Evolutionary conservation across 2,113 vertebrate species (phyloP).

Genomic region (Corythornis vintsioides): DNA sequence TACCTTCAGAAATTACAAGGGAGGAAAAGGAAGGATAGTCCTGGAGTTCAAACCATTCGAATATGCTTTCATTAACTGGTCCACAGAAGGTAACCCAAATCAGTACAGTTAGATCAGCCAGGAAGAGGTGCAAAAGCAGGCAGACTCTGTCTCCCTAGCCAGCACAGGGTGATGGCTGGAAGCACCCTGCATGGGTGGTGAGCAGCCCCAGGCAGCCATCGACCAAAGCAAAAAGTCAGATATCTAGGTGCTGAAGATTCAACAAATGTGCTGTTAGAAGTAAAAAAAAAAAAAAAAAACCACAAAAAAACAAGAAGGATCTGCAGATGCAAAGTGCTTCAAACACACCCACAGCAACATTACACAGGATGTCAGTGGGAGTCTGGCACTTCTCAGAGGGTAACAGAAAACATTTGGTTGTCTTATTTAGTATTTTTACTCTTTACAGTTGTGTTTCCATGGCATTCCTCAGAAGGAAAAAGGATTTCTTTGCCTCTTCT

Average conservation of each 20-base stretch:
- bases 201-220: fast-evolving
- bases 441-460: background rate
- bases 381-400: background rate
- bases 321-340: background rate
- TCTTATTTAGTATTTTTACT: background rate
- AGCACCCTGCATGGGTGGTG: too few species aligned
- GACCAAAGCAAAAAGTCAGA: background rate
- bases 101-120: background rate
- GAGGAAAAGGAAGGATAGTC: background rate
- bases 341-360: background rate
- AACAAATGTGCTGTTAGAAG: background rate
- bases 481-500: background rate
- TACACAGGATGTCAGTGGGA: background rate
- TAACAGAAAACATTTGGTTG: background rate
- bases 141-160: background rate
- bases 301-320: background rate
- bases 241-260: background rate
- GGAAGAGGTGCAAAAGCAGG: background rate
- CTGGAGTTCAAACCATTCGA: background rate
- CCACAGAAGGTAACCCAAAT: background rate
- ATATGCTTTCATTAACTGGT: background rate
- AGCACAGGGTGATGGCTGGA: background rate
- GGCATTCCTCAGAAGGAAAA: background rate
- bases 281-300: background rate
- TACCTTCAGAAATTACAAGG: too few species aligned